Evolutionary conservation across 2,888 invertebrate species (phyloP).

Genomic region (Pomacea canaliculata): DNA sequence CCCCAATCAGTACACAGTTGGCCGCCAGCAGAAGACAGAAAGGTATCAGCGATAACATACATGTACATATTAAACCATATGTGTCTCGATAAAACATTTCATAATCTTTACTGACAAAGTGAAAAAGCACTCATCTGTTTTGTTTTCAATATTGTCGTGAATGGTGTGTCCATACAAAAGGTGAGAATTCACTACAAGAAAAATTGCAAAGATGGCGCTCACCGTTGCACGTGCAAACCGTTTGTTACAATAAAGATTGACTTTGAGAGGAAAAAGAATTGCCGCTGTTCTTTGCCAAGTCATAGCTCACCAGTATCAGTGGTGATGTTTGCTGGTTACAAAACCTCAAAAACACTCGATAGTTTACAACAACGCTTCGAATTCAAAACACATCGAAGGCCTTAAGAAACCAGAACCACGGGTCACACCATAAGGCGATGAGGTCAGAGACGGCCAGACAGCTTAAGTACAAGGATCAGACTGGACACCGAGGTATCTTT

Average conservation of each 20-base stretch:
- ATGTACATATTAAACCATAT: conserved; percentile 3
- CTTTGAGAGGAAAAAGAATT: conserved; percentile 22
- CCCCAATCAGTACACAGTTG: conserved; percentile 11
- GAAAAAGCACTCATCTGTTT: background rate
- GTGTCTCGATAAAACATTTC: background rate
- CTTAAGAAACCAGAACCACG: conserved; percentile 14
- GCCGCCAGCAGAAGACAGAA: background rate
- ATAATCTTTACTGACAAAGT: conserved; percentile 10
- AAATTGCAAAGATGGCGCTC: background rate
- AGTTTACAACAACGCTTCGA: conserved; percentile 27
- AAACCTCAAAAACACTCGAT: conserved; percentile 12
- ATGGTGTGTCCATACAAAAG: conserved; percentile 4
- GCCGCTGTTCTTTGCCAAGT: conserved; percentile 23
- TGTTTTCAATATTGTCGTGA: background rate
- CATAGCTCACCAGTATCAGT: conserved; percentile 29
- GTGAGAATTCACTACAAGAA: background rate
- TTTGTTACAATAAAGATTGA: background rate
- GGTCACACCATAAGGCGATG: conserved; percentile 25
- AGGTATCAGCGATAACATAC: background rate
- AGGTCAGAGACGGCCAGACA: conserved; percentile 31
- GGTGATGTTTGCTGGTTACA: conserved; percentile 10
- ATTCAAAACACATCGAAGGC: conserved; percentile 2
- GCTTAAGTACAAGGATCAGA: conserved; percentile 23
- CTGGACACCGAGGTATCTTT: background rate
- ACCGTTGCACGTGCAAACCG: background rate